Conservation (phyloP, 2,888 invertebrate species). For the Pollenia griseotomentosa region DNA sequence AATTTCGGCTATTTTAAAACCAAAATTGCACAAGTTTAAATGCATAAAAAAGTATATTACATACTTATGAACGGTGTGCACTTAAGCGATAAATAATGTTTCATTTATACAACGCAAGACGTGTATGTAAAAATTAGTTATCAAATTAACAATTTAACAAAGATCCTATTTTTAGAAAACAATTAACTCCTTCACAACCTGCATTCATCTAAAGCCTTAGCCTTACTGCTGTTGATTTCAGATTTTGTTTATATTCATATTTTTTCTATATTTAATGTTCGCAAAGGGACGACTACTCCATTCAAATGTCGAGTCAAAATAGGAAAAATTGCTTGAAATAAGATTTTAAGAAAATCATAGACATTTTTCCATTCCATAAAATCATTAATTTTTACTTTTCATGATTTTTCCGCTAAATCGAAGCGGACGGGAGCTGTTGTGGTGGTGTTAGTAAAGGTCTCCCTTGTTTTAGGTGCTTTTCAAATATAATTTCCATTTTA, state of each 20-base stretch:
- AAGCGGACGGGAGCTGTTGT: slow-evolving; percentile 1
- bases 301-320: slow-evolving; percentile 25
- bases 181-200: background rate
- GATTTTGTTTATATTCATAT: slow-evolving; percentile 2
- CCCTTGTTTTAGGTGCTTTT: slow-evolving; percentile 5
- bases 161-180: background rate
- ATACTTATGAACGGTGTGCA: too few species aligned
- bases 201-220: too few species aligned
- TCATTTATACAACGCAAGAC: too few species aligned
- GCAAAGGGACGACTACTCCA: slow-evolving; percentile 5
- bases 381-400: slow-evolving; percentile 55
- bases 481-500: slow-evolving; percentile 17
- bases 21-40: too few species aligned
- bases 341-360: slow-evolving; percentile 39
- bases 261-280: slow-evolving; percentile 3
- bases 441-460: slow-evolving; percentile 8
- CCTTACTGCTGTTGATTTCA: background rate
- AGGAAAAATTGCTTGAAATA: background rate
- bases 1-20: too few species aligned
- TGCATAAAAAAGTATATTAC: too few species aligned
- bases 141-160: too few species aligned
- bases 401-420: slow-evolving; percentile 45
- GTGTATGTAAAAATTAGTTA: too few species aligned
- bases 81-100: too few species aligned
- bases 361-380: slow-evolving; percentile 59